Evolutionary conservation across 2,888 invertebrate genomes (phyloP).

Genomic region (Sicus ferrugineus): DNA sequence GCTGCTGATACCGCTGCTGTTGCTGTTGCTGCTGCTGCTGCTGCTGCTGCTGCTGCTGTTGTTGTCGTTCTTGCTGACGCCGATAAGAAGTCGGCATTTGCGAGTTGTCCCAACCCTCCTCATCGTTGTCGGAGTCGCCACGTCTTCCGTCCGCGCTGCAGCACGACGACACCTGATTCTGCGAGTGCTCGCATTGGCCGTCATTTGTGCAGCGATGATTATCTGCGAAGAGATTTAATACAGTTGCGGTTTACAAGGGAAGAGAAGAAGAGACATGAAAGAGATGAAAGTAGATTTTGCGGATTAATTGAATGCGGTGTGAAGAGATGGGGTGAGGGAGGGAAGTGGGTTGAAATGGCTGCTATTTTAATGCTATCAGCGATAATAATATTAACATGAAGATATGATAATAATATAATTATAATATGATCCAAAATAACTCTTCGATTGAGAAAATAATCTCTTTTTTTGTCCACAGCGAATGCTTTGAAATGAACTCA

Average conservation of each 20-base stretch:
- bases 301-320: too few species aligned
- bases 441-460: too few species aligned
- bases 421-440: too few species aligned
- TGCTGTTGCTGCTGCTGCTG: slow-evolving; percentile 46
- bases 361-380: too few species aligned
- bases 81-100: slow-evolving; percentile 46
- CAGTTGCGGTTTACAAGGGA: neutral
- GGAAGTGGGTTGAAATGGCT: neutral
- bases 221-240: slow-evolving; percentile 28
- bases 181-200: slow-evolving; percentile 42
- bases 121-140: slow-evolving; percentile 48
- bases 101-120: slow-evolving; percentile 48
- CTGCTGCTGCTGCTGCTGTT: slow-evolving; percentile 38
- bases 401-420: too few species aligned
- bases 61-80: slow-evolving; percentile 34
- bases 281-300: too few species aligned
- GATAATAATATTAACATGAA: too few species aligned
- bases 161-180: slow-evolving; percentile 44
- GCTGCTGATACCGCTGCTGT: slow-evolving; percentile 43
- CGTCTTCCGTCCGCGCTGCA: slow-evolving; percentile 47
- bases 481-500: too few species aligned
- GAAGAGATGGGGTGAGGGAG: neutral
- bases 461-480: too few species aligned
- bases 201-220: slow-evolving; percentile 40
- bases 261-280: neutral